Evolutionary conservation across 2,888 invertebrate species (phyloP).

Genomic region (Yponomeuta malinellus): DNA sequence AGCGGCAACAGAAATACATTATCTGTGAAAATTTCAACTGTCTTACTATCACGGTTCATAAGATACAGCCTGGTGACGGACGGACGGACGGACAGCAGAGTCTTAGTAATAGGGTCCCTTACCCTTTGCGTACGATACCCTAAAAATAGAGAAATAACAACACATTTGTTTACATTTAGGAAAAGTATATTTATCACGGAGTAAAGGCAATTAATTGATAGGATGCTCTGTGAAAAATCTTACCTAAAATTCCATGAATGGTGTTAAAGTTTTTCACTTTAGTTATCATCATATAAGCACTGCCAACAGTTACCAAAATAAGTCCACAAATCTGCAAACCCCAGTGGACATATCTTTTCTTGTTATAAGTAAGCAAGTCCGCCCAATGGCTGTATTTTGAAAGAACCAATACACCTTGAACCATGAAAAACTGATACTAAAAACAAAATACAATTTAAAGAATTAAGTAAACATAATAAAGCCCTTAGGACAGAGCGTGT

Average conservation of each 20-base stretch:
- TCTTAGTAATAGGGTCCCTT: too few species aligned
- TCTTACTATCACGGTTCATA: too few species aligned
- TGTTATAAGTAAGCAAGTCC: constrained; percentile 27
- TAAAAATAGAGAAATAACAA: too few species aligned
- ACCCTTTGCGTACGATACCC: too few species aligned
- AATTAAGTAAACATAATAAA: neutral
- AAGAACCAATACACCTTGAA: constrained; percentile 37
- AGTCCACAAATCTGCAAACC: constrained; percentile 30
- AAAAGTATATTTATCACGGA: too few species aligned
- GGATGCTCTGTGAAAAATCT: constrained; percentile 11
- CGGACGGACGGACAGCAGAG: too few species aligned
- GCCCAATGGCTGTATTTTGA: constrained; percentile 44
- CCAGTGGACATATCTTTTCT: constrained; percentile 31
- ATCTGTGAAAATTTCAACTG: too few species aligned
- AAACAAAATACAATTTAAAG: constrained; percentile 17
- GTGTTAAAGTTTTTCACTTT: constrained; percentile 31
- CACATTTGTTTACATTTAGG: too few species aligned
- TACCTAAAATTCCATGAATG: constrained; percentile 36
- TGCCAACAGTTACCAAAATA: constrained; percentile 29
- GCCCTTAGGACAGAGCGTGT: neutral
- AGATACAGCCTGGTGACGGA: too few species aligned
- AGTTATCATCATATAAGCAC: constrained; percentile 26
- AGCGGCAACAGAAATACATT: too few species aligned
- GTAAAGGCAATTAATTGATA: neutral
- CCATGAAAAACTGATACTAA: constrained; percentile 47